Evolutionary conservation across 2,113 vertebrate genomes (phyloP).

Genomic region (Ochotona curzoniae): DNA sequence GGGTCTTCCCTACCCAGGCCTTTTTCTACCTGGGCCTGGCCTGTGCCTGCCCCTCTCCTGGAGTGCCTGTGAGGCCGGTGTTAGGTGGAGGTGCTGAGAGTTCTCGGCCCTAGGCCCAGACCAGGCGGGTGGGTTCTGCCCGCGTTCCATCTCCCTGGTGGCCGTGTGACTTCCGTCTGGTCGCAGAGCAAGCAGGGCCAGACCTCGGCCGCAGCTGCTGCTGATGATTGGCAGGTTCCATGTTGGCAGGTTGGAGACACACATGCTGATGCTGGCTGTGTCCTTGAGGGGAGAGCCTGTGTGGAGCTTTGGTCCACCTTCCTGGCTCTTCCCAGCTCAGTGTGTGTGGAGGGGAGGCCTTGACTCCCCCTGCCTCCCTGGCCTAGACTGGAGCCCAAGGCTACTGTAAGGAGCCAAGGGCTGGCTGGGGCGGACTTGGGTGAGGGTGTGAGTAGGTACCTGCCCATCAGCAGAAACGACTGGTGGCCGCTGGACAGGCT

Average conservation of each 20-base stretch:
- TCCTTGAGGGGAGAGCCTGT: no score
- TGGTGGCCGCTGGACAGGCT: fast-evolving
- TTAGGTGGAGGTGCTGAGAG: fast-evolving
- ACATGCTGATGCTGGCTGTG: not conserved
- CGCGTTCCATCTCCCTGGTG: not conserved
- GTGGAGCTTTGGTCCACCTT: not conserved
- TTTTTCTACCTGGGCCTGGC: not conserved
- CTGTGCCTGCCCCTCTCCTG: not conserved
- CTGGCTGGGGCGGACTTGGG: no score
- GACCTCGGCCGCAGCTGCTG: fast-evolving
- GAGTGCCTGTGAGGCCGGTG: not conserved
- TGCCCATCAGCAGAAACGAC: fast-evolving
- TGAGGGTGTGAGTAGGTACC: no score
- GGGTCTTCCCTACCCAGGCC: fast-evolving
- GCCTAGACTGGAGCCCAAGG: no score
- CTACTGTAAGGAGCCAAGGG: no score
- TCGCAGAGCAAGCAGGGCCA: not conserved
- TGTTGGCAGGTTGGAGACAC: no score
- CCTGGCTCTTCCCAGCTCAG: not conserved
- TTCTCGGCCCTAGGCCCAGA: not conserved
- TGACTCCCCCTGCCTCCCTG: no score
- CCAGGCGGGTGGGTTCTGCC: fast-evolving
- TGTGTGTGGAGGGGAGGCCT: not conserved
- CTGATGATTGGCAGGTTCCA: not conserved
- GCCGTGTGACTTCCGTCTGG: not conserved